Evolutionary conservation across 2,888 invertebrate genomes (phyloP).

Genomic region (Brachypalpus laphriformis): DNA sequence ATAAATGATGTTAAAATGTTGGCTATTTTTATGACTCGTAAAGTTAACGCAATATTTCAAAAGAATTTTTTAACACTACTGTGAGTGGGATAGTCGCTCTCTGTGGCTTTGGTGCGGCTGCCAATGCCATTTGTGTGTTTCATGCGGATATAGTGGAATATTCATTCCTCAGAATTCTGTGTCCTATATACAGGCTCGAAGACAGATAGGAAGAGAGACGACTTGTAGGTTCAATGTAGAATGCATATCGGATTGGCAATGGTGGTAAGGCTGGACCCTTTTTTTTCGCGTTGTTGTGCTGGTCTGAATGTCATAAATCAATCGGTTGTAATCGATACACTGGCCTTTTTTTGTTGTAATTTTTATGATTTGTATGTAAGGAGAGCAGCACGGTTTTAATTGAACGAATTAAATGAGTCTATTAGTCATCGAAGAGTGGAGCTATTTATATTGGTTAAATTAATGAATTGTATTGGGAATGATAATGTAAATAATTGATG

Average conservation of each 20-base stretch:
- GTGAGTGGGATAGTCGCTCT: slow-evolving; percentile 21
- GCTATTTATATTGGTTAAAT: slow-evolving; percentile 66
- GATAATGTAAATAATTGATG: slow-evolving; percentile 64
- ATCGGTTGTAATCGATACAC: slow-evolving; percentile 71
- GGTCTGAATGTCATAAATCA: slow-evolving; percentile 67
- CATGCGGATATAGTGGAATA: slow-evolving; percentile 27
- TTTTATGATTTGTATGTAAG: slow-evolving; percentile 64
- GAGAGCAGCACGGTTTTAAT: slow-evolving; percentile 65
- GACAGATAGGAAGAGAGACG: neutral
- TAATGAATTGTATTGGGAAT: slow-evolving; percentile 56
- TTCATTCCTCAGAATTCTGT: slow-evolving; percentile 49
- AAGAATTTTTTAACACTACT: slow-evolving; percentile 64
- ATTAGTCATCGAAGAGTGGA: slow-evolving; percentile 62
- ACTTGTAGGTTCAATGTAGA: slow-evolving; percentile 9
- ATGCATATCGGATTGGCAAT: slow-evolving; percentile 36
- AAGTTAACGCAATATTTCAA: slow-evolving; percentile 73
- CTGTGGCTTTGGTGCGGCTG: neutral
- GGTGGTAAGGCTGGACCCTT: neutral
- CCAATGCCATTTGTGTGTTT: slow-evolving; percentile 30
- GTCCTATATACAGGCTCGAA: slow-evolving; percentile 44
- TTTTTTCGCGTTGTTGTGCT: slow-evolving; percentile 8
- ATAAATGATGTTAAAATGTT: slow-evolving; percentile 72
- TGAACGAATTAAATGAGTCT: slow-evolving; percentile 73
- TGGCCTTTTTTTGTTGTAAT: slow-evolving; percentile 14
- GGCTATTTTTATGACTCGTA: slow-evolving; percentile 70